Conservation (phyloP, 2,888 invertebrate species). For the Blastobasis adustella region DNA sequence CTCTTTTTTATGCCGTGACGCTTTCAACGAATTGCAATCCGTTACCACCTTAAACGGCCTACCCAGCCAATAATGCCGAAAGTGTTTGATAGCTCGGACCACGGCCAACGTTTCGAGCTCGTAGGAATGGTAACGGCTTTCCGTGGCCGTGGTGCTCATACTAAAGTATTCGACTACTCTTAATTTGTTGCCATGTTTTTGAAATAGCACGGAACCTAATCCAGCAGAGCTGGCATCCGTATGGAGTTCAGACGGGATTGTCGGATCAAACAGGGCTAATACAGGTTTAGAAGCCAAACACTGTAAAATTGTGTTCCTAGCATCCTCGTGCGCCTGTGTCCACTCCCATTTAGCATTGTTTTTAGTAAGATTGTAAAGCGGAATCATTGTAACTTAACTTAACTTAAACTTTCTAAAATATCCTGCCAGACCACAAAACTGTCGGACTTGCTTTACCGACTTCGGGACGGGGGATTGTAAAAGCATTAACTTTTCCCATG, state of each 20-base stretch:
- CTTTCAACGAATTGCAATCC: constrained; percentile 8
- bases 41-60: constrained; percentile 6
- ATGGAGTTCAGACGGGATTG: constrained; percentile 10
- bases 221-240: constrained; percentile 16
- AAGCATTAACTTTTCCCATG: neutral
- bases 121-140: constrained; percentile 7
- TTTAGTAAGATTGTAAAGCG: constrained; percentile 8
- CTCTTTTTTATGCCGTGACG: constrained; percentile 9
- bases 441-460: constrained; percentile 1
- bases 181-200: neutral
- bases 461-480: neutral
- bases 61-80: constrained; percentile 9
- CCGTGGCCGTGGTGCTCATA: constrained; percentile 5
- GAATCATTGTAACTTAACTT: constrained; percentile 9
- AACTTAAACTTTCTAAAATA: constrained; percentile 16
- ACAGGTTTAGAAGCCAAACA: constrained; percentile 8
- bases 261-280: constrained; percentile 11
- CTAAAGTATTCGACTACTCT: constrained; percentile 7
- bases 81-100: constrained; percentile 8
- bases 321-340: constrained; percentile 6
- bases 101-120: too few relatives aligned
- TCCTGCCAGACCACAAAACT: constrained; percentile 17
- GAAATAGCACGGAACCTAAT: constrained; percentile 10
- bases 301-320: constrained; percentile 4
- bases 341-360: constrained; percentile 8